Percentiles rank a stretch among this genome's conserved stretches.
phyloP scores from a whole-genome alignment of 2,888 invertebrate species.

The Dryobotodes eremita region DNA sequence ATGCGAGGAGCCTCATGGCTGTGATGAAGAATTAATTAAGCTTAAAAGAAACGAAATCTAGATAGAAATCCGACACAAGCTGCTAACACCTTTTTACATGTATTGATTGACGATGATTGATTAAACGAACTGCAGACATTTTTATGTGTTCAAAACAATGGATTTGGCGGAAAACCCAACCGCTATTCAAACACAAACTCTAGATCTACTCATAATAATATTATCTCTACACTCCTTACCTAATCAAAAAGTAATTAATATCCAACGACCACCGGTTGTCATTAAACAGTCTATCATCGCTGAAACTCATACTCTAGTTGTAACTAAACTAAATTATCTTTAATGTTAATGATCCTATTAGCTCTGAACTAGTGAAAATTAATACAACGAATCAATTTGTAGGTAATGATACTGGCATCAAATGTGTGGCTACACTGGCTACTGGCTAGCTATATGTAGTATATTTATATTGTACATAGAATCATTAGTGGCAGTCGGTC shows the following conservation, averaged over 20 bases:
- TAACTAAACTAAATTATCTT: slow-evolving; percentile 11
- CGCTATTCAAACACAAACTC: slow-evolving; percentile 20
- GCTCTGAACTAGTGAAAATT: slow-evolving; percentile 47
- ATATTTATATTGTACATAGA: slow-evolving; percentile 77
- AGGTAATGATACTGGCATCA: slow-evolving; percentile 61
- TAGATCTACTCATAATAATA: slow-evolving; percentile 15
- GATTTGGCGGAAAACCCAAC: slow-evolving; percentile 41
- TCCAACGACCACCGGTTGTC: slow-evolving; percentile 42
- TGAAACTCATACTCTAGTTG: slow-evolving; percentile 20
- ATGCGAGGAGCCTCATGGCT: background rate
- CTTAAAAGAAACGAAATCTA: slow-evolving; percentile 23
- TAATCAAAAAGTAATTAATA: slow-evolving; percentile 48
- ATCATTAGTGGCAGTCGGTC: slow-evolving; percentile 90
- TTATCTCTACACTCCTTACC: slow-evolving; percentile 18
- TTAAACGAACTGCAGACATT: slow-evolving; percentile 7
- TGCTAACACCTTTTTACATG: slow-evolving; percentile 24
- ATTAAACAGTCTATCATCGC: slow-evolving; percentile 22
- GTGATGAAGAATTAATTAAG: slow-evolving; percentile 9
- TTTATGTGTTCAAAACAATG: slow-evolving; percentile 26
- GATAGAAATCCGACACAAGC: slow-evolving; percentile 7
- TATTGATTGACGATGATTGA: slow-evolving; percentile 46
- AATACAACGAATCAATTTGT: slow-evolving; percentile 62
- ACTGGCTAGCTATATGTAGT: slow-evolving; percentile 54
- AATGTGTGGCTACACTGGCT: slow-evolving; percentile 55
- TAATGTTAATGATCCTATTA: slow-evolving; percentile 47